A percentile compares a stretch with the other conserved stretches of the same genome.
Conservation (phyloP, 2,888 invertebrate species). For the Pheosia gnoma region DNA sequence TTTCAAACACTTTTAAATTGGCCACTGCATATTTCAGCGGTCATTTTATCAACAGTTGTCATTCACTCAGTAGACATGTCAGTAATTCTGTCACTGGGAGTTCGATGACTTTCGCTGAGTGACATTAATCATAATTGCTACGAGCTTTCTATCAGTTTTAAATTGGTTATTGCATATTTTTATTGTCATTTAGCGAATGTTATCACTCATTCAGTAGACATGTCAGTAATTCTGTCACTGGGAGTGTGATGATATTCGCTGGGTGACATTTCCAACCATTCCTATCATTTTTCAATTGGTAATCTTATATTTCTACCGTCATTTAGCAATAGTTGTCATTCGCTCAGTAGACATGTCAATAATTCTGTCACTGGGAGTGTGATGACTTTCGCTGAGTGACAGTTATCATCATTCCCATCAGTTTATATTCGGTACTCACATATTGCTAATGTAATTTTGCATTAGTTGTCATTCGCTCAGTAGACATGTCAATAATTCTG, state of each 20-base stretch:
- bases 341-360: slow-evolving; percentile 23
- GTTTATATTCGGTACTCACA: background rate
- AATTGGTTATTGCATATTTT: background rate
- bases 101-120: slow-evolving; percentile 12
- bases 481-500: slow-evolving; percentile 23
- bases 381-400: slow-evolving; percentile 8
- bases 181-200: slow-evolving; percentile 9
- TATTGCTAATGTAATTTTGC: background rate
- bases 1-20: too few species aligned
- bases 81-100: slow-evolving; percentile 28
- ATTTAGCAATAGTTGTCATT: slow-evolving; percentile 12
- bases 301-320: background rate
- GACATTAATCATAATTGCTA: background rate
- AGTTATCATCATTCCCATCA: background rate
- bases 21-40: too few species aligned
- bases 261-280: slow-evolving; percentile 1
- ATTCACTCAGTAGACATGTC: slow-evolving; percentile 25
- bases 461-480: background rate
- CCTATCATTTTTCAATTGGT: background rate
- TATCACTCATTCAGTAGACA: slow-evolving; percentile 23
- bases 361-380: slow-evolving; percentile 30
- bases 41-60: background rate
- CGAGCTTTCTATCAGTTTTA: background rate
- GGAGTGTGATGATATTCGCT: slow-evolving; percentile 15
- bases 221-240: slow-evolving; percentile 23